These are phyloP conservation scores for Callorhinus ursinus DNA, from an alignment of 2,113 vertebrate species.

Conservation along the genomic window DNA sequence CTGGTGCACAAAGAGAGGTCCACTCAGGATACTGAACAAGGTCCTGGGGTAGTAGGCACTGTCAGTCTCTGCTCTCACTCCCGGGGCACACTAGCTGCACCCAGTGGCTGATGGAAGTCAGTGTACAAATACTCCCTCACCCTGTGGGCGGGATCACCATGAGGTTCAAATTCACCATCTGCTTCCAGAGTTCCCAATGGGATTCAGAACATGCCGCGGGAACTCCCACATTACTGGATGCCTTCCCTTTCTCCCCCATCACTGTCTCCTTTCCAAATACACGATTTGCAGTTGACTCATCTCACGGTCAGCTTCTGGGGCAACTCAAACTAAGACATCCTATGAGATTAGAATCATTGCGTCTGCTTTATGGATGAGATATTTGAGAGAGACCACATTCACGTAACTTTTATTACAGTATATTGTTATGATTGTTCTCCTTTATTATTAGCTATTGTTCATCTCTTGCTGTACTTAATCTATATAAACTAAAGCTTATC, in stretches of 20 bases:
- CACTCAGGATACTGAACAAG: neutral
- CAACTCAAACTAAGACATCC: neutral
- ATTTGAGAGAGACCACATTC: neutral
- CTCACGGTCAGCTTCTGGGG: neutral
- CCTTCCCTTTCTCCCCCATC: neutral
- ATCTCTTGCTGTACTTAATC: neutral
- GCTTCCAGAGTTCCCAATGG: neutral
- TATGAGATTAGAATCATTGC: neutral
- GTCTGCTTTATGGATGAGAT: neutral
- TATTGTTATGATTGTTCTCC: neutral
- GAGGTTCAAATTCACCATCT: neutral
- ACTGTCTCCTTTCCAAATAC: neutral
- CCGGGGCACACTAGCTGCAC: neutral
- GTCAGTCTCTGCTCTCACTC: too few species aligned
- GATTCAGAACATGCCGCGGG: neutral
- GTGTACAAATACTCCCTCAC: neutral
- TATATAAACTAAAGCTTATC: neutral
- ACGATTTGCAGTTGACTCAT: neutral
- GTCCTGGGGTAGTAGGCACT: accelerated
- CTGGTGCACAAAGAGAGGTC: neutral
- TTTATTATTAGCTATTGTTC: neutral
- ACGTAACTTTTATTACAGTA: neutral
- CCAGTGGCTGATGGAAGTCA: neutral
- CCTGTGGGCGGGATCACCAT: neutral
- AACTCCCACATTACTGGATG: neutral